Percentiles rank a stretch among this genome's conserved stretches.
phyloP scores from a whole-genome alignment of 2,113 vertebrate species.

The Oceanodroma tethys region DNA sequence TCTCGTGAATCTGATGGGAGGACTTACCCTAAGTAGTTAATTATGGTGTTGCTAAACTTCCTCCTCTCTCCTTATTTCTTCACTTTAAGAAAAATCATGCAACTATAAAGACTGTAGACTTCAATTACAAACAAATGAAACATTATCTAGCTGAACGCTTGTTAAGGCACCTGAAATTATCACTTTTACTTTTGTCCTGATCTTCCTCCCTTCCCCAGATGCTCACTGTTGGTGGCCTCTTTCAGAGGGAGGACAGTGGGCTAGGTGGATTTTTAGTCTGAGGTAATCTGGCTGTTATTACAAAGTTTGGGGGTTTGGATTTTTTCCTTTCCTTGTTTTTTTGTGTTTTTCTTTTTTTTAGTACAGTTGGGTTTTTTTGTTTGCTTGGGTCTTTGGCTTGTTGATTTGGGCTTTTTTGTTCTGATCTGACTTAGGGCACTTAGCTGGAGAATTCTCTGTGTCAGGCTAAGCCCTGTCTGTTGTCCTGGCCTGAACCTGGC shows the following conservation, averaged over 20 bases:
- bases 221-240: background rate
- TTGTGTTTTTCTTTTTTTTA: background rate
- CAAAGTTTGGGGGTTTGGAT: background rate
- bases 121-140: background rate
- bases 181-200: background rate
- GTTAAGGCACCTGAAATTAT: background rate
- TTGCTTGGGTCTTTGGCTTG: background rate
- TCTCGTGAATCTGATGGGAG: slow-evolving; percentile 43
- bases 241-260: background rate
- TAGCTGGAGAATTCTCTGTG: background rate
- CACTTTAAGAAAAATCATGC: background rate
- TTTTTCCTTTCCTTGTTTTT: accelerated
- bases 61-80: background rate
- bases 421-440: background rate
- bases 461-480: slow-evolving; percentile 12
- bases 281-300: background rate
- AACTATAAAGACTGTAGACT: background rate
- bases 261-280: background rate
- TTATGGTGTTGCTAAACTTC: slow-evolving; percentile 51
- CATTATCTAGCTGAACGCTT: background rate
- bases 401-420: background rate
- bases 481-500: slow-evolving; percentile 20
- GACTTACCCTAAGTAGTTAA: slow-evolving; percentile 61
- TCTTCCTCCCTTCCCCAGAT: background rate
- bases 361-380: accelerated